Percentiles rank a stretch among this genome's conserved stretches.
phyloP scores from a whole-genome alignment of 2,888 invertebrate species.

The Chloroclystis v-ata region DNA sequence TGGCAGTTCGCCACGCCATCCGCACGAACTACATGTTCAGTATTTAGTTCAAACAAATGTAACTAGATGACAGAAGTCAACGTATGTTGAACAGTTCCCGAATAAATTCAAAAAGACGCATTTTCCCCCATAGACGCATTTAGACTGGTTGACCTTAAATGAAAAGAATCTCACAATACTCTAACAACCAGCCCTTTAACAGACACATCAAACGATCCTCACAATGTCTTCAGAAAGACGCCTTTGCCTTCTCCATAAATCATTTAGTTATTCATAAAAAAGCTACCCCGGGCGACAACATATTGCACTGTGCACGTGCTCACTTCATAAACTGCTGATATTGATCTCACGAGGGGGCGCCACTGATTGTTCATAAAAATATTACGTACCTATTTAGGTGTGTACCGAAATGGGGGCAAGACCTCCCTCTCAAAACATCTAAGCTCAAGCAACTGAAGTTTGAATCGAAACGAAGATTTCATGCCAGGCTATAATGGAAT shows the following conservation, averaged over 20 bases:
- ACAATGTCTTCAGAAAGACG: slow-evolving; percentile 4
- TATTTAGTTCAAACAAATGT: no score
- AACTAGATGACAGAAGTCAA: no score
- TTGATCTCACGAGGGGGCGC: slow-evolving; percentile 57
- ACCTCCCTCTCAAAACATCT: background rate
- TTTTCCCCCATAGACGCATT: no score
- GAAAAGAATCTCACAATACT: background rate
- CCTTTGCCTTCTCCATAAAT: slow-evolving; percentile 60
- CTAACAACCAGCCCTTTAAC: background rate
- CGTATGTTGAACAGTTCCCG: no score
- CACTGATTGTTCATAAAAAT: slow-evolving; percentile 66
- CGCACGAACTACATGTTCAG: no score
- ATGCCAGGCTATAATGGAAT: slow-evolving; percentile 38
- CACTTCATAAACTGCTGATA: slow-evolving; percentile 72
- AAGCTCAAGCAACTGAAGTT: background rate
- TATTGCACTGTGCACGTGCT: slow-evolving; percentile 74
- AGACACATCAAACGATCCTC: slow-evolving; percentile 8
- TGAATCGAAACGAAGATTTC: background rate
- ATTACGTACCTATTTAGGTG: slow-evolving; percentile 29
- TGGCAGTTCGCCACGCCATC: no score
- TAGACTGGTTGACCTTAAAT: no score
- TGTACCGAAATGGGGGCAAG: slow-evolving; percentile 8
- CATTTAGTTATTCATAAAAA: slow-evolving; percentile 76
- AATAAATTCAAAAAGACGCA: no score
- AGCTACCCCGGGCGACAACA: slow-evolving; percentile 56